Evolutionary conservation across 35 echinoderm and acorn worm species (phyloP).

Genomic region (Hemicentrotus pulcherrimus): DNA sequence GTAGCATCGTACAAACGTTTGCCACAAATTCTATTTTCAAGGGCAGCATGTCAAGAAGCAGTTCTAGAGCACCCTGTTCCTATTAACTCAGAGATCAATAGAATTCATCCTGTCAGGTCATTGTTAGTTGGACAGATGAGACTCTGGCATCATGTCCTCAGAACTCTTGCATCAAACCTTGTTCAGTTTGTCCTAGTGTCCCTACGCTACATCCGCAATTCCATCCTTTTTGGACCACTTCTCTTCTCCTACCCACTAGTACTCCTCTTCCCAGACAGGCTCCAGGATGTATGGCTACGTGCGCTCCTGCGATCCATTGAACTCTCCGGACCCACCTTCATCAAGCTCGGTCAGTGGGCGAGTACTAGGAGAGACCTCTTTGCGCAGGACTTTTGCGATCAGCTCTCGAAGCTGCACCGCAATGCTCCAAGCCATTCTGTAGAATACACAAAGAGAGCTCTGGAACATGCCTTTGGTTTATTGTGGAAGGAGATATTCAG

Average conservation of each 20-base stretch:
- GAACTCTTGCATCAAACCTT: constrained; percentile 21
- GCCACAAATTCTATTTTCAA: neutral
- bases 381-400: constrained; percentile 76
- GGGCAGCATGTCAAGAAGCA: neutral
- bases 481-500: constrained; percentile 72
- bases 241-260: constrained; percentile 60
- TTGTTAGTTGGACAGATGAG: neutral
- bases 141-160: constrained; percentile 18
- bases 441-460: constrained; percentile 68
- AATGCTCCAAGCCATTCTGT: constrained; percentile 79
- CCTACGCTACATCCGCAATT: constrained; percentile 45
- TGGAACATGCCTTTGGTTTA: constrained; percentile 79
- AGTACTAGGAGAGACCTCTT: constrained; percentile 95
- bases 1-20: neutral
- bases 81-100: neutral
- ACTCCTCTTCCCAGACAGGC: neutral
- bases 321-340: constrained; percentile 89
- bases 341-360: constrained; percentile 97
- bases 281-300: constrained; percentile 61
- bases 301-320: constrained; percentile 59
- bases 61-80: neutral
- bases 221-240: constrained; percentile 70
- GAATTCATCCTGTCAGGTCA: neutral
- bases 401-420: constrained; percentile 75
- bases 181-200: neutral